phyloP scores from a whole-genome alignment of 2,888 invertebrate species.

The Trichogramma dendrolimi region DNA sequence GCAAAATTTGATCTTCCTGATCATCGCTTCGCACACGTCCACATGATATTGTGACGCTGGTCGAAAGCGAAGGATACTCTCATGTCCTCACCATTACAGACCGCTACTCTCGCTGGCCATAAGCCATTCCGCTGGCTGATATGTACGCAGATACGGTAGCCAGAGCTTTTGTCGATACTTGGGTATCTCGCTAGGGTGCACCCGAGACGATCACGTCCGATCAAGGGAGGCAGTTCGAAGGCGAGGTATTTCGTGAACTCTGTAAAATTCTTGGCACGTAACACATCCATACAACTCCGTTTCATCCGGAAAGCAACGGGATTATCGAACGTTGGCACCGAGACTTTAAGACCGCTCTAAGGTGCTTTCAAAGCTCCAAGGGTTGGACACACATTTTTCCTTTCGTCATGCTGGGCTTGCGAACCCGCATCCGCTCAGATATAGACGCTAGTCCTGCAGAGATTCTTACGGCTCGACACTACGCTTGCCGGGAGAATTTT shows the following conservation, averaged over 20 bases:
- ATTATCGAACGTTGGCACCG: background rate
- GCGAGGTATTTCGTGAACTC: background rate
- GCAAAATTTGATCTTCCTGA: too few relatives aligned
- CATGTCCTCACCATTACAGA: background rate
- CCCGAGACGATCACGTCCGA: background rate
- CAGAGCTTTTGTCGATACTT: background rate
- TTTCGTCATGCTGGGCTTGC: too few relatives aligned
- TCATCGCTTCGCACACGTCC: too few relatives aligned
- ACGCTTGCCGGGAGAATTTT: too few relatives aligned
- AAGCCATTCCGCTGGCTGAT: background rate
- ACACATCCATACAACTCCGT: background rate
- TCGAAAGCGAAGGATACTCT: background rate
- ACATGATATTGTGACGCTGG: too few relatives aligned
- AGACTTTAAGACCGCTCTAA: too few relatives aligned
- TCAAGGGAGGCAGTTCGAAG: background rate
- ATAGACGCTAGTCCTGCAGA: too few relatives aligned
- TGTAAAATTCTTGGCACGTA: background rate
- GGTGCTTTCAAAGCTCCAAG: too few relatives aligned
- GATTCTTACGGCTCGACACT: too few relatives aligned
- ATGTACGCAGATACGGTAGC: background rate
- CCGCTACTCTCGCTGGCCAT: background rate
- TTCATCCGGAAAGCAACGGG: background rate
- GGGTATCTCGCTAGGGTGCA: background rate
- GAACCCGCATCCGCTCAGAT: too few relatives aligned
- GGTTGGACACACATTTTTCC: too few relatives aligned